Evolutionary conservation across 2,888 invertebrate genomes (phyloP), one percentile per base, ranked within the genome.

Genomic region (Peribatodes rhomboidaria): DNA sequence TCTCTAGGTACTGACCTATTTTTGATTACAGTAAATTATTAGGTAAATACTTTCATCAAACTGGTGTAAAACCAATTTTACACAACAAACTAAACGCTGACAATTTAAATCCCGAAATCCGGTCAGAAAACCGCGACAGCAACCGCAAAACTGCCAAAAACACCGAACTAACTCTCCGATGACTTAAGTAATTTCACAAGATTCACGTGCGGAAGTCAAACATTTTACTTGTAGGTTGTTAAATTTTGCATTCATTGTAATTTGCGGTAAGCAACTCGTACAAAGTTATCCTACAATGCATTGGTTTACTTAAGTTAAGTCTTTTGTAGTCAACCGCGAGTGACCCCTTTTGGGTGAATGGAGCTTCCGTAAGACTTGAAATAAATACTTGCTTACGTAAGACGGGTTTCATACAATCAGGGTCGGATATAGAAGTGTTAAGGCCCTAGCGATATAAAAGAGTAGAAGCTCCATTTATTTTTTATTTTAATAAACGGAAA

Each of bases 181-280:
- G 10, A 20, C 14, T 47, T 2, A 18, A 47, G 27, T 20, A 13
- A 7, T 20, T 22, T 16, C 41, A 16, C 13, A 37, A 37, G 13
- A 13, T 2, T 18, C 9, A 41, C 27, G 10, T 31, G n/a, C 47
- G 37, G 53, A 60, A 60, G 60, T 60, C 0, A 16, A 46, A 44
- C 22, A 44, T 46, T 44, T n/a, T 7, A 37, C 16, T 11, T 33
- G 22, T 11, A 13, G 2, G 33, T 35, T 35, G 10, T 35, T 35
- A 6, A 31, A 35, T 11, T 50, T 18, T 50, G 50, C 37, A 50
- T 20, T n/a, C 27, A 16, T 3, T 9, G 16, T 27, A 53, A 10
- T 41, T 55, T 60, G 64, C 27, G 64, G 64, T 64, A 27, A 27
- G 27, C 2, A 27, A 27, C 27, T 27, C 6, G n/a, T 27, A 27